Percentiles rank a stretch among this genome's conserved stretches.
Conservation (phyloP, 1,140 invertebrate species). For the Hyles euphorbiae region DNA sequence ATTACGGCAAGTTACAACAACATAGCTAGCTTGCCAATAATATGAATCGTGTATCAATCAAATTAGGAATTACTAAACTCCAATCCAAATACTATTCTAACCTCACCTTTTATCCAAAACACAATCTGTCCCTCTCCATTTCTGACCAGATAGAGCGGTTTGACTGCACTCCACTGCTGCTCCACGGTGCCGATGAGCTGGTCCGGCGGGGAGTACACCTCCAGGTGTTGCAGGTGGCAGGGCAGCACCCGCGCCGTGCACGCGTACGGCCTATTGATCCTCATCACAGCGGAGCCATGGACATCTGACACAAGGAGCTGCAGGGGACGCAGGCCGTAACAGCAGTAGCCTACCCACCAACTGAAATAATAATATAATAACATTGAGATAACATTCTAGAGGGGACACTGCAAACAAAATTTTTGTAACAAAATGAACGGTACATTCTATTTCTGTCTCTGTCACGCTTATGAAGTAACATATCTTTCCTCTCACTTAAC, state of each 20-base stretch:
- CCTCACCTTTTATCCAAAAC: conserved; percentile 80
- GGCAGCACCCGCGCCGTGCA: conserved; percentile 50
- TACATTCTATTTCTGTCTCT: no score
- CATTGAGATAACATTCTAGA: no score
- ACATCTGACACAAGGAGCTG: conserved; percentile 43
- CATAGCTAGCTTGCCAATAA: no score
- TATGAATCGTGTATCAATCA: no score
- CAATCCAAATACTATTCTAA: no score
- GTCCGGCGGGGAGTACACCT: conserved; percentile 68
- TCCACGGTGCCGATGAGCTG: conserved; percentile 80
- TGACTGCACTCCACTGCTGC: conserved; percentile 83
- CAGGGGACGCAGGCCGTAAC: conserved; percentile 51
- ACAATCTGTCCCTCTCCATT: conserved; percentile 80
- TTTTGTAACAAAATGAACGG: no score
- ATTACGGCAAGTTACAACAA: no score
- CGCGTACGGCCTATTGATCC: conserved; percentile 45
- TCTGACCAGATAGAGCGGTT: conserved; percentile 80
- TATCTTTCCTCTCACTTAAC: no score
- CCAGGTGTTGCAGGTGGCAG: conserved; percentile 44
- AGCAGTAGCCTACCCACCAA: conserved; percentile 62
- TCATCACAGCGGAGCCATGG: conserved; percentile 44
- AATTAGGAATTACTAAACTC: no score
- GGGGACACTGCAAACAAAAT: no score
- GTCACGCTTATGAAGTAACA: no score
- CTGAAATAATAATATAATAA: conserved; percentile 17